Percentiles rank a stretch among this genome's conserved stretches.
Evolutionary conservation across 2,797 vertebrate genomes (phyloP).

Genomic region (Xenentodon cancila): DNA sequence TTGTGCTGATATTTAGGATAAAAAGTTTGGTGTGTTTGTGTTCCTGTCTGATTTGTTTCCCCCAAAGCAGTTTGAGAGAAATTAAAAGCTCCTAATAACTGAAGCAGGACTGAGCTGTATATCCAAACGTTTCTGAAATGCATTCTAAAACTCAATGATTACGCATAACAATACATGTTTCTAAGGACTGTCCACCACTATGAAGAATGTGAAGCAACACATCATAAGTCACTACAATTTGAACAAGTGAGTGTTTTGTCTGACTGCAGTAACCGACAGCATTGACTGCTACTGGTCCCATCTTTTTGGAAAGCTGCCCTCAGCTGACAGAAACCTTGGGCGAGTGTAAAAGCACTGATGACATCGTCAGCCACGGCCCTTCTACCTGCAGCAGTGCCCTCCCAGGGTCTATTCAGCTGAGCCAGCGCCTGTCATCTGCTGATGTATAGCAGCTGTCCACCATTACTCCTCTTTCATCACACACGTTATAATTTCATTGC

Average conservation of each 20-base stretch:
- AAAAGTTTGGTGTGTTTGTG: no score
- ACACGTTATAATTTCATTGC: slow-evolving; percentile 41
- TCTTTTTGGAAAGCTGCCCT: slow-evolving; percentile 19
- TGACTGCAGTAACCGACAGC: neutral
- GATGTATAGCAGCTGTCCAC: slow-evolving; percentile 58
- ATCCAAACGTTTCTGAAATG: no score
- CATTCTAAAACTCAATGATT: neutral
- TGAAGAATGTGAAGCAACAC: neutral
- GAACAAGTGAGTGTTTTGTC: neutral
- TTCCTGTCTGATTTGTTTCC: no score
- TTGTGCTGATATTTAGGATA: no score
- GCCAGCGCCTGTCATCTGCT: slow-evolving; percentile 54
- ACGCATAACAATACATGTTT: neutral
- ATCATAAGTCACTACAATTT: neutral
- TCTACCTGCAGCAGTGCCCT: slow-evolving; percentile 54
- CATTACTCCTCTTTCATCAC: slow-evolving; percentile 6
- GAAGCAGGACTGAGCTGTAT: no score
- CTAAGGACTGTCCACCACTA: neutral
- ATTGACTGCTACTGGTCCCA: neutral
- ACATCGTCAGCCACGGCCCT: slow-evolving; percentile 61
- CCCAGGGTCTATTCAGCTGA: slow-evolving; percentile 56
- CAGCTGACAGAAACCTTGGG: slow-evolving; percentile 34
- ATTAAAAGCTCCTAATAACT: no score
- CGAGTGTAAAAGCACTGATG: slow-evolving; percentile 47
- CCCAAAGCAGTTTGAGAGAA: no score